Evolutionary conservation across 2,113 vertebrate species (phyloP).

Genomic region (Geothlypis trichas): DNA sequence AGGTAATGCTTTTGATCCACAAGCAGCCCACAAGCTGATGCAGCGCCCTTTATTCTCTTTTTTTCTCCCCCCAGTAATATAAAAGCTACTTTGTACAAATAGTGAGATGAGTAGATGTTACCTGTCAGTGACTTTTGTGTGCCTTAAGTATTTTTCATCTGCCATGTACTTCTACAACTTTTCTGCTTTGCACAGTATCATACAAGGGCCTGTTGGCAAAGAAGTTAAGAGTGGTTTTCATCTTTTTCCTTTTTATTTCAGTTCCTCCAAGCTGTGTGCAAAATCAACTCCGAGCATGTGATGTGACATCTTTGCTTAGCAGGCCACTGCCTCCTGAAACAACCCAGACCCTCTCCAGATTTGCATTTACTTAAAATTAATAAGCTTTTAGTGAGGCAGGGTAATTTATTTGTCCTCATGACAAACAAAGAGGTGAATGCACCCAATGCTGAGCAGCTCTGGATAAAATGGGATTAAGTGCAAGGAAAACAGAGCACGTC

Average conservation of each 20-base stretch:
- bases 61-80: not conserved
- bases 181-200: not conserved
- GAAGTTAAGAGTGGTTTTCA: not conserved
- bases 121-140: constrained; percentile 4
- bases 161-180: not conserved
- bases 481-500: not conserved
- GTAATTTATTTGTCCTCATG: not conserved
- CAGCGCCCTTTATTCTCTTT: not conserved
- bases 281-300: not conserved
- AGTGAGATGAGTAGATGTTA: constrained; percentile 16
- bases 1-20: constrained; percentile 44
- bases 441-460: not conserved
- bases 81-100: constrained; percentile 28
- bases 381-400: not conserved
- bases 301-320: not conserved
- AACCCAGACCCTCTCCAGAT: not conserved
- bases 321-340: not conserved
- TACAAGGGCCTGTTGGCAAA: not conserved
- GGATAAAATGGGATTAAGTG: not conserved
- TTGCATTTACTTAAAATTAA: constrained; percentile 18
- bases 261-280: not conserved
- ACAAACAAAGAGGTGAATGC: not conserved
- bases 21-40: not conserved
- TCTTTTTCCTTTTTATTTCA: not conserved
- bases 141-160: not conserved